A percentile compares a stretch with the other conserved stretches of the same genome.
Evolutionary conservation across 2,888 invertebrate species (phyloP).

Genomic region (Eurytoma californica): DNA sequence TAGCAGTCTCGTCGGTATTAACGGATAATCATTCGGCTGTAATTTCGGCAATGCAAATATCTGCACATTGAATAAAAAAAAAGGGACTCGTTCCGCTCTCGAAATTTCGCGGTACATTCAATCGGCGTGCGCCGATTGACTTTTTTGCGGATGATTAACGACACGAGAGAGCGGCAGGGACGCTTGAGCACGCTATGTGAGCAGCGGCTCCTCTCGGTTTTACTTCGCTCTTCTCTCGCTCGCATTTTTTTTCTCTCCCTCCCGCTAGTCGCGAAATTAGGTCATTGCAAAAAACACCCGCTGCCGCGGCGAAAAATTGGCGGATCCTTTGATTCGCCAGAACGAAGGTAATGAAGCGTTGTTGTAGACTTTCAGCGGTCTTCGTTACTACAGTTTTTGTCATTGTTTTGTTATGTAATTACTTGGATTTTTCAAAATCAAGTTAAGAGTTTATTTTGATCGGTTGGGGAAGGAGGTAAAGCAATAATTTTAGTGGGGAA

Average conservation of each 20-base stretch:
- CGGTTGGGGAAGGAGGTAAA: too few species aligned
- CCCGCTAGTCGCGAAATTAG: slow-evolving; percentile 23
- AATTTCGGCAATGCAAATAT: background rate
- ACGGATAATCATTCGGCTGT: too few species aligned
- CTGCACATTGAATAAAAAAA: too few species aligned
- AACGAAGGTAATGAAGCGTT: slow-evolving; percentile 34
- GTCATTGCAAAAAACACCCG: slow-evolving; percentile 15
- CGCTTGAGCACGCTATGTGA: slow-evolving; percentile 1
- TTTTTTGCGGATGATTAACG: background rate
- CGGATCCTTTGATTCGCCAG: slow-evolving; percentile 27
- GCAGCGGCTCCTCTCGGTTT: background rate
- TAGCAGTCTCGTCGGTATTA: slow-evolving; percentile 17
- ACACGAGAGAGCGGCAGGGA: background rate
- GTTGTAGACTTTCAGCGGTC: background rate
- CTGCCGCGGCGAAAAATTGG: slow-evolving; percentile 15
- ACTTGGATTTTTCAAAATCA: too few species aligned
- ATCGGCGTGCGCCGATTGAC: background rate
- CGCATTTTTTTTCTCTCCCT: background rate
- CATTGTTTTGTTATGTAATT: too few species aligned
- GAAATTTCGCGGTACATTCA: background rate
- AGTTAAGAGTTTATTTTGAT: too few species aligned
- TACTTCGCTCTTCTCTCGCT: too few species aligned
- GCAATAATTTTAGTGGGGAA: too few species aligned
- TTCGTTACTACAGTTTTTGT: too few species aligned
- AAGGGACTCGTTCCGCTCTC: background rate